Percentiles rank a stretch among this genome's conserved stretches.
phyloP scores from a whole-genome alignment of 2,888 invertebrate genomes.

The Sylvicola cinctus region DNA sequence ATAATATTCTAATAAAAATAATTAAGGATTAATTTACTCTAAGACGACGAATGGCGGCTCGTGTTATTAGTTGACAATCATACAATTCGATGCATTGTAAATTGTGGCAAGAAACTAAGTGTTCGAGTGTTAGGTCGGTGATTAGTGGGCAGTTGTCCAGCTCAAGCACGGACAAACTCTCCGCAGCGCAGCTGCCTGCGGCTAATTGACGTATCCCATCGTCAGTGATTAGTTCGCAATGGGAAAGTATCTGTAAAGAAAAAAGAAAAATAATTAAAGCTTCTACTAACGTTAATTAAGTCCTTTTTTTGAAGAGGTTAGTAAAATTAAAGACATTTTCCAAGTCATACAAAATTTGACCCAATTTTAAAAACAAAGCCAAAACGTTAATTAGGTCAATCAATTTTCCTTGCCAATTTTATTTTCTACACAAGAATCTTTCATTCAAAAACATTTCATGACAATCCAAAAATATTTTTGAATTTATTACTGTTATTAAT shows the following conservation, averaged over 20 bases:
- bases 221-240: conserved; percentile 97
- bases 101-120: conserved; percentile 84
- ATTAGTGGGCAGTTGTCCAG: conserved; percentile 97
- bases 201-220: conserved; percentile 91
- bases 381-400: too few relatives aligned
- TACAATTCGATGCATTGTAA: conserved; percentile 94
- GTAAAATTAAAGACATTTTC: too few relatives aligned
- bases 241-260: conserved; percentile 70
- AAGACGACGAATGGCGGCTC: conserved; percentile 87
- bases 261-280: too few relatives aligned
- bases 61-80: conserved; percentile 96
- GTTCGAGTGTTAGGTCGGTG: conserved; percentile 89
- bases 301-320: too few relatives aligned
- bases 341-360: too few relatives aligned
- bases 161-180: conserved; percentile 83
- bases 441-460: too few relatives aligned
- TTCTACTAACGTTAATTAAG: conserved; percentile 1
- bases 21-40: conserved; percentile 40
- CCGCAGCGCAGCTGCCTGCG: conserved; percentile 81
- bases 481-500: too few relatives aligned
- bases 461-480: too few relatives aligned
- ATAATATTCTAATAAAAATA: not conserved
- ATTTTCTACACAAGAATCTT: too few relatives aligned
- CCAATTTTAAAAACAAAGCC: too few relatives aligned
- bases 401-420: too few relatives aligned